phyloP scores from a whole-genome alignment of 2,113 vertebrate genomes.

The Andinoacara biseriatus region DNA sequence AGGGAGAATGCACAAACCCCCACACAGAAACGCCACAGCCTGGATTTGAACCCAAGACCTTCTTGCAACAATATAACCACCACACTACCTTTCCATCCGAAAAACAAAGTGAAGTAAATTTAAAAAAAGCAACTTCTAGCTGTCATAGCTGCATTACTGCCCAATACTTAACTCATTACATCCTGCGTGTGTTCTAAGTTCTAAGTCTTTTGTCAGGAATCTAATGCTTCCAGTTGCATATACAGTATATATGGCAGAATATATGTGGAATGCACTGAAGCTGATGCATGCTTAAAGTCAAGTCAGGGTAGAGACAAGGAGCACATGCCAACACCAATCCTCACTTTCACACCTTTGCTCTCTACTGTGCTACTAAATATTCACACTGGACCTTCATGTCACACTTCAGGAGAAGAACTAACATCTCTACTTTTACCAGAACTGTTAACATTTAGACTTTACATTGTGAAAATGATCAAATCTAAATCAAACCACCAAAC shows the following conservation, averaged over 20 bases:
- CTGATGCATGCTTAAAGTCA: background rate
- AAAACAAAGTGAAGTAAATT: background rate
- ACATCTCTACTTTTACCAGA: background rate
- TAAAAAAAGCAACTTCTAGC: background rate
- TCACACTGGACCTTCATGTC: background rate
- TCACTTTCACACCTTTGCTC: background rate
- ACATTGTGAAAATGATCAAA: background rate
- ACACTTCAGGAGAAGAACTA: background rate
- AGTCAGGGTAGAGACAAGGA: background rate
- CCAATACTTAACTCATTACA: background rate
- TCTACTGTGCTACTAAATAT: background rate
- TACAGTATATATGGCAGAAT: background rate
- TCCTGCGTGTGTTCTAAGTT: background rate
- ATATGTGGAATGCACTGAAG: background rate
- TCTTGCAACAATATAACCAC: background rate
- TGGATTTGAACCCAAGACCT: background rate
- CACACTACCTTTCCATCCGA: background rate
- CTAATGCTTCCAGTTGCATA: background rate
- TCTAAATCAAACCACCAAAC: slow-evolving; percentile 22
- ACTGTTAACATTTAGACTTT: background rate
- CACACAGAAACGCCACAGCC: background rate
- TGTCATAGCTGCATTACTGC: background rate
- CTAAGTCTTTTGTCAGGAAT: background rate
- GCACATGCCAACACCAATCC: background rate
- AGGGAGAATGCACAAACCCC: background rate